A percentile compares a stretch with the other conserved stretches of the same genome.
These are phyloP conservation scores for Thalassarche chlororhynchos DNA, from an alignment of 2,113 vertebrate genomes.

Conservation along the genomic window DNA sequence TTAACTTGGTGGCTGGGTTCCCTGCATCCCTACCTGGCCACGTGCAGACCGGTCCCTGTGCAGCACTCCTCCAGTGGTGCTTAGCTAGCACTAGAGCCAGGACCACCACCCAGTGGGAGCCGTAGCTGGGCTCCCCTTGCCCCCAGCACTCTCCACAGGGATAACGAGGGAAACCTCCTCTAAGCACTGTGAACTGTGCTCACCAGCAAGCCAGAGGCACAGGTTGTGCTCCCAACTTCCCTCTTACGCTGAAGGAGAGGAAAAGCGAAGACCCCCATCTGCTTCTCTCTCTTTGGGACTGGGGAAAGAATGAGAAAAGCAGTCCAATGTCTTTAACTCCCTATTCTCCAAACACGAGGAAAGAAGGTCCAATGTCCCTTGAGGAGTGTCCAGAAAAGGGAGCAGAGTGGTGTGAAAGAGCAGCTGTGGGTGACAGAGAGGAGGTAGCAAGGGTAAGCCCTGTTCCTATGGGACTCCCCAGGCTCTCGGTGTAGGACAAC, in stretches of 20 bases:
- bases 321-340: not conserved
- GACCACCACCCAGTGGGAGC: not conserved
- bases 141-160: not conserved
- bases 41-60: not conserved
- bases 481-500: not conserved
- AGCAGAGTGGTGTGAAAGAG: not conserved
- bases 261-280: not conserved
- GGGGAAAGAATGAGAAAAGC: not conserved
- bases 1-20: slow-evolving; percentile 16
- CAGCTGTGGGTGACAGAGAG: not conserved
- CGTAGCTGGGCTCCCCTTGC: not conserved
- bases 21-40: not conserved
- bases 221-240: not conserved
- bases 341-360: not conserved
- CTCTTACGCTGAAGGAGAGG: not conserved
- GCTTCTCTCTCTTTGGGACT: not conserved
- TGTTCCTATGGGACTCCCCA: not conserved
- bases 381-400: not conserved
- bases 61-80: not conserved
- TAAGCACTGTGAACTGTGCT: not conserved
- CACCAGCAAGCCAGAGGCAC: not conserved
- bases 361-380: not conserved
- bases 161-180: not conserved
- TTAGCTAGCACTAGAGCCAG: not conserved
- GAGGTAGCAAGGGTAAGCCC: not conserved